Evolutionary conservation across 2,888 invertebrate genomes (phyloP).

Genomic region (Scaptomyza flava): DNA sequence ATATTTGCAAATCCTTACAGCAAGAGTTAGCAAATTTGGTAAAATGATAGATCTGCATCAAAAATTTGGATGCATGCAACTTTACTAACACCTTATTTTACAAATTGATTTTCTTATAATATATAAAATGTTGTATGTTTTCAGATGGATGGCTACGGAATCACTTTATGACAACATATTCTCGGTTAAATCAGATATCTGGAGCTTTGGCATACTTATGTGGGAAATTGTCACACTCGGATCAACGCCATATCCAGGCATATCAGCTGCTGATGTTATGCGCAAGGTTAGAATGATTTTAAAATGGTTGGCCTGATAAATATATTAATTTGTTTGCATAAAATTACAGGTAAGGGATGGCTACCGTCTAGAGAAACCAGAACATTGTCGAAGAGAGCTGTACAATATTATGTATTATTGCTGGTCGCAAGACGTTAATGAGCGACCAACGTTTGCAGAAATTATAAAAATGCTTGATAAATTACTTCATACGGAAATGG

Average conservation of each 20-base stretch:
- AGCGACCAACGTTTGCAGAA: conserved; percentile 93
- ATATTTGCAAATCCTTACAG: no score
- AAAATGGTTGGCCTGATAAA: not conserved
- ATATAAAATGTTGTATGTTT: not conserved
- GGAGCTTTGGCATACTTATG: conserved; percentile 97
- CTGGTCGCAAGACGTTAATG: conserved; percentile 94
- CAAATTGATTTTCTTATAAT: no score
- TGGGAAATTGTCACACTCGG: conserved; percentile 99
- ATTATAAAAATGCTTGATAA: conserved; percentile 92
- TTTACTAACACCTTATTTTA: no score
- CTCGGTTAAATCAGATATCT: conserved; percentile 96
- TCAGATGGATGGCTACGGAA: conserved; percentile 98
- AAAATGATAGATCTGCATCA: no score
- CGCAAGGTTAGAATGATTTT: conserved; percentile 87
- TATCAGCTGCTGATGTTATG: conserved; percentile 96
- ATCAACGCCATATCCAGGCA: conserved; percentile 97
- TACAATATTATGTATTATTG: conserved; percentile 98
- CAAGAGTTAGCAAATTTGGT: no score
- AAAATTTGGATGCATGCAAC: no score
- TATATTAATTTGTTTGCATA: not conserved
- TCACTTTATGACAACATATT: conserved; percentile 97
- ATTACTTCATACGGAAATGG: conserved; percentile 94
- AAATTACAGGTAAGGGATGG: conserved; percentile 91
- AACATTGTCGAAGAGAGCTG: conserved; percentile 95
- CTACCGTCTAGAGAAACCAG: conserved; percentile 95